Conservation (phyloP, 2,113 vertebrate genomes). For the Amia ocellicauda region DNA sequence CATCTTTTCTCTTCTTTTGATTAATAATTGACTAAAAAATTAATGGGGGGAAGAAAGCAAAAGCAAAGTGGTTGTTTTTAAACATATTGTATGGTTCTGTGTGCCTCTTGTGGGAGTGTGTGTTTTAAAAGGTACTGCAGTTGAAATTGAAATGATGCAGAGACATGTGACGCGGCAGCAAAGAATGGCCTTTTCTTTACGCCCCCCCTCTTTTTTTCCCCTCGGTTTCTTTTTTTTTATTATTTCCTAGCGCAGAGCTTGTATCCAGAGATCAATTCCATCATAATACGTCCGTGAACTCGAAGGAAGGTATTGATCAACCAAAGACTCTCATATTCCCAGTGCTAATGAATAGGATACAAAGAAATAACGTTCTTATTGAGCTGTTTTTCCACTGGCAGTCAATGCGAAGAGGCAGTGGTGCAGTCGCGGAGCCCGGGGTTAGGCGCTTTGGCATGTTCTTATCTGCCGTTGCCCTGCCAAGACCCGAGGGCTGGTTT, state of each 20-base stretch:
- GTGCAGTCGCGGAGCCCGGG: background rate
- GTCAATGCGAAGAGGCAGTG: constrained; percentile 20
- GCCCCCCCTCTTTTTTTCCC: background rate
- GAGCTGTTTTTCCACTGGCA: constrained; percentile 26
- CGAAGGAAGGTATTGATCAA: constrained; percentile 31
- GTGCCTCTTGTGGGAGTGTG: constrained; percentile 21
- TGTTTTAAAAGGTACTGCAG: constrained; percentile 3
- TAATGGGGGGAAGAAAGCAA: constrained; percentile 65
- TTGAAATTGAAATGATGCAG: too few relatives aligned
- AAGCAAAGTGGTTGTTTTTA: background rate
- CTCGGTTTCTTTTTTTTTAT: constrained; percentile 1
- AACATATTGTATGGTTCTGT: constrained; percentile 11
- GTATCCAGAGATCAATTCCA: constrained; percentile 28
- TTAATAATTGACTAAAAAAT: constrained; percentile 65
- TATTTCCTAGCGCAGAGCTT: background rate
- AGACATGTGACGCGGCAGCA: too few relatives aligned
- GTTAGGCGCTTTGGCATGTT: background rate
- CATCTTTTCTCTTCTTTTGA: constrained; percentile 51
- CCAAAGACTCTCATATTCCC: constrained; percentile 21
- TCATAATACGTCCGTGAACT: constrained; percentile 34
- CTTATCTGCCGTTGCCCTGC: background rate
- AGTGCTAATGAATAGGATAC: constrained; percentile 33
- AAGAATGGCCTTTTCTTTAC: constrained; percentile 2
- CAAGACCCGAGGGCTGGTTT: background rate
- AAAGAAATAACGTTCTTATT: constrained; percentile 1